Conservation (phyloP, 2,888 invertebrate genomes). For the Drosophila stalkeri region DNA sequence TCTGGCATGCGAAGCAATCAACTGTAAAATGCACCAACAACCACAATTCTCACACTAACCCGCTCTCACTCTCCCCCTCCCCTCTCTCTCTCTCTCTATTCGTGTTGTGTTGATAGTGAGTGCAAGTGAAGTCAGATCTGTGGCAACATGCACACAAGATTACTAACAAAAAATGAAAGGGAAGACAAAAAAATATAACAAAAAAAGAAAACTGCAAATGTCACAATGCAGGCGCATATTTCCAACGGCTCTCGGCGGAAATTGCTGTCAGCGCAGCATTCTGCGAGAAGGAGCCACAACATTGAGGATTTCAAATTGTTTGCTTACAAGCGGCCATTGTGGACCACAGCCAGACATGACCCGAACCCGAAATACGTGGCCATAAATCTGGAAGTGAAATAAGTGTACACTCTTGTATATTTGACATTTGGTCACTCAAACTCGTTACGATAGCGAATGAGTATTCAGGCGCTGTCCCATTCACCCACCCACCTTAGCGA, state of each 20-base stretch:
- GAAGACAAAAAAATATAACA: neutral
- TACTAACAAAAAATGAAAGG: neutral
- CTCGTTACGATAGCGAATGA: conserved; percentile 54
- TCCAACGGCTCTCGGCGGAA: conserved; percentile 67
- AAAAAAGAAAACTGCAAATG: conserved; percentile 32
- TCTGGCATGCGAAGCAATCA: conserved; percentile 66
- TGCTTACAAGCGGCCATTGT: conserved; percentile 29
- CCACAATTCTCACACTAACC: conserved; percentile 7
- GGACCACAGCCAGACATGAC: neutral
- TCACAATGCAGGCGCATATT: conserved; percentile 51
- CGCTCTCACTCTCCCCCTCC: neutral
- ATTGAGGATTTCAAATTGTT: conserved; percentile 40
- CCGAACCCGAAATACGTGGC: conserved; percentile 26
- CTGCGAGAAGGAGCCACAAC: conserved; percentile 20
- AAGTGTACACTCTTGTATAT: conserved; percentile 73
- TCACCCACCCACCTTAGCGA: neutral
- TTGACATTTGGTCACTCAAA: conserved; percentile 80
- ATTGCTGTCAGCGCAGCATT: conserved; percentile 69
- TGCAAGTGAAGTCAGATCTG: conserved; percentile 70
- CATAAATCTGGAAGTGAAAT: conserved; percentile 78
- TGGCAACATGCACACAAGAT: conserved; percentile 27
- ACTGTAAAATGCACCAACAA: conserved; percentile 73
- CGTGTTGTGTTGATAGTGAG: conserved; percentile 48
- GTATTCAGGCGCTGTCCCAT: conserved; percentile 16
- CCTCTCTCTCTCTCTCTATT: neutral